Percentiles rank a stretch among this genome's conserved stretches.
phyloP scores from a whole-genome alignment of 1,140 invertebrate genomes.

The Drosophila pseudoananassae region DNA sequence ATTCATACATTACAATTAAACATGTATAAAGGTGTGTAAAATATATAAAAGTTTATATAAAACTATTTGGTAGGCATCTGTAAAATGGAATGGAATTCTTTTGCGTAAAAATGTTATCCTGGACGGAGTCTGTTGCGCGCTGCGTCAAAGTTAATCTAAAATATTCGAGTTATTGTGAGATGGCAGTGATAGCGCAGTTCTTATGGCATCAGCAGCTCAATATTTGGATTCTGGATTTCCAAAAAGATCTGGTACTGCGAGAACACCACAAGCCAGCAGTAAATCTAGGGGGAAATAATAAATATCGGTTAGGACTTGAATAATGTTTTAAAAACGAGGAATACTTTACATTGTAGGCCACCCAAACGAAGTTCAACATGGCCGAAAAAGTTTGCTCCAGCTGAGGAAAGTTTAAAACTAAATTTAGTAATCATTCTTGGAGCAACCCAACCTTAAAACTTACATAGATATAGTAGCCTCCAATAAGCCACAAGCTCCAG shows the following conservation, averaged over 20 bases:
- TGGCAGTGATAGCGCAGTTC: not conserved
- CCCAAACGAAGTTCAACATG: constrained; percentile 91
- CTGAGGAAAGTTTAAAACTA: constrained; percentile 84
- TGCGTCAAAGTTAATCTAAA: constrained; percentile 11
- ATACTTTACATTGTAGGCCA: constrained; percentile 91
- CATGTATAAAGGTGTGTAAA: constrained; percentile 52
- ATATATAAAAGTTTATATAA: constrained; percentile 38
- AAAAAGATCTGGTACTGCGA: constrained; percentile 93
- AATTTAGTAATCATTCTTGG: not conserved
- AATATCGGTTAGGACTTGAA: not conserved
- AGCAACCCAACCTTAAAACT: constrained; percentile 83
- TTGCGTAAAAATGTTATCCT: constrained; percentile 13
- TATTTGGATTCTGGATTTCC: constrained; percentile 93
- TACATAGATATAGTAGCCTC: constrained; percentile 95
- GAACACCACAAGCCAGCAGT: constrained; percentile 93
- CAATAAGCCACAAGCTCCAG: constrained; percentile 93
- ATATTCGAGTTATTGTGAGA: constrained; percentile 28
- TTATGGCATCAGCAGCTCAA: constrained; percentile 90
- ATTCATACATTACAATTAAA: constrained; percentile 36
- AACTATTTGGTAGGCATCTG: constrained; percentile 47
- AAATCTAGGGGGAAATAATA: constrained; percentile 87
- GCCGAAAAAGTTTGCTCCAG: constrained; percentile 91
- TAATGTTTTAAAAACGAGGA: not conserved
- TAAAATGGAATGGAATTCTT: constrained; percentile 31
- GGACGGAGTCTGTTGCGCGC: constrained; percentile 38